These are phyloP conservation scores for Amiota mariae DNA, from an alignment of 2,888 invertebrate genomes.

Conservation along the genomic window DNA sequence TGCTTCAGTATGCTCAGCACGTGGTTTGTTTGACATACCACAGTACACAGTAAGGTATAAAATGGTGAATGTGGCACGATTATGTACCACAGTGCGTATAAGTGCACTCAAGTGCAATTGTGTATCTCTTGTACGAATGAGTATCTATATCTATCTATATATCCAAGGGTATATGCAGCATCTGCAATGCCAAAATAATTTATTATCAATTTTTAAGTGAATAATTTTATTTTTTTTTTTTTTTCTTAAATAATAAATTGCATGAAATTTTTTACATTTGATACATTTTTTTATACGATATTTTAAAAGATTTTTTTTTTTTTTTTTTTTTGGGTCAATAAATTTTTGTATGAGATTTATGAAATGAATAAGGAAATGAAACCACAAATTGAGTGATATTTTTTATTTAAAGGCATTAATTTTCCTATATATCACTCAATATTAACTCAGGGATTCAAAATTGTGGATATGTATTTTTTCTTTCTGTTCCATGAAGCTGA, in stretches of 20 bases:
- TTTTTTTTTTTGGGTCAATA: not conserved
- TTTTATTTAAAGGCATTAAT: too few relatives aligned
- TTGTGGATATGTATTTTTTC: too few relatives aligned
- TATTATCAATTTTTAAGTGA: constrained; percentile 25
- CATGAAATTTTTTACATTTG: not conserved
- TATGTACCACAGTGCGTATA: constrained; percentile 4
- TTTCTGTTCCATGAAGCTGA: too few relatives aligned
- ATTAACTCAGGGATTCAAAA: too few relatives aligned
- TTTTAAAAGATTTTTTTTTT: not conserved
- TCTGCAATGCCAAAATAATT: constrained; percentile 8
- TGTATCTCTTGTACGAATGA: too few relatives aligned
- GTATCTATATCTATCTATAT: too few relatives aligned
- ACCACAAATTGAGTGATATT: not conserved
- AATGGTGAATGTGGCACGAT: too few relatives aligned
- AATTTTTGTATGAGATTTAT: not conserved
- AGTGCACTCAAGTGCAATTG: constrained; percentile 15
- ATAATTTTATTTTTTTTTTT: too few relatives aligned
- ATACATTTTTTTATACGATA: not conserved
- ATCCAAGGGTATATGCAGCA: not conserved
- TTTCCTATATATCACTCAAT: too few relatives aligned
- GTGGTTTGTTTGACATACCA: too few relatives aligned
- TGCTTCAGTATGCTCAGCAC: too few relatives aligned
- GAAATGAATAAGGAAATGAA: not conserved
- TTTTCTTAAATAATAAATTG: not conserved
- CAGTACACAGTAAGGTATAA: too few relatives aligned